Percentiles rank a stretch among this genome's conserved stretches.
Conservation (phyloP, 2,888 invertebrate species). For the Rhagonycha fulva region DNA sequence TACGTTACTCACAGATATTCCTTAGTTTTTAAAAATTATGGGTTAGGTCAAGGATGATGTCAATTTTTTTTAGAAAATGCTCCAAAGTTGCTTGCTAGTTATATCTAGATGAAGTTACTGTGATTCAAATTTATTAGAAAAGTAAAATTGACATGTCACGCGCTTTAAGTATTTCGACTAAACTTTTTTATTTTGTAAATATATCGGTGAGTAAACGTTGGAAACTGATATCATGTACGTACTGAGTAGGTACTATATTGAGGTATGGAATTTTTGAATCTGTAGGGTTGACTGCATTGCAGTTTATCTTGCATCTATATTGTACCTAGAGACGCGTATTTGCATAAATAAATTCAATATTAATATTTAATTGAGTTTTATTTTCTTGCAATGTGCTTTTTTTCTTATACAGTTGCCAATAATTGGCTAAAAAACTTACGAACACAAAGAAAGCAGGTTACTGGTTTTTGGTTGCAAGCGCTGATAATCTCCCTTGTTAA, state of each 20-base stretch:
- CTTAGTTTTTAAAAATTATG: background rate
- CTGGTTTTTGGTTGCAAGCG: no score
- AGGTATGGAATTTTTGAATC: slow-evolving; percentile 44
- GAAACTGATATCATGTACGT: slow-evolving; percentile 54
- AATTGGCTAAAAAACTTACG: no score
- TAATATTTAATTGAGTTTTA: slow-evolving; percentile 27
- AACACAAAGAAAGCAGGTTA: no score
- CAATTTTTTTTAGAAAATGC: background rate
- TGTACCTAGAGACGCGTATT: slow-evolving; percentile 57
- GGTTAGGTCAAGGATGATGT: background rate
- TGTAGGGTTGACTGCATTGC: slow-evolving; percentile 47
- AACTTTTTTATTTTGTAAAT: slow-evolving; percentile 5
- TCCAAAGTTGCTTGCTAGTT: slow-evolving; percentile 2
- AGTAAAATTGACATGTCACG: slow-evolving; percentile 25
- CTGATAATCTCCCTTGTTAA: no score
- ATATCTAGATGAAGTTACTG: slow-evolving; percentile 6
- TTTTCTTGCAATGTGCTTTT: background rate
- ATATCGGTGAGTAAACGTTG: slow-evolving; percentile 48
- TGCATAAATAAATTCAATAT: slow-evolving; percentile 54
- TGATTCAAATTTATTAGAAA: slow-evolving; percentile 17
- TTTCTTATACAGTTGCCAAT: no score
- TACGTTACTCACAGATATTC: slow-evolving; percentile 26
- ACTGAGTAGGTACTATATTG: slow-evolving; percentile 56
- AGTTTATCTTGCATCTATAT: slow-evolving; percentile 52
- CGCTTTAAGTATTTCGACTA: background rate